Evolutionary conservation across 2,113 vertebrate species (phyloP).

Genomic region (Apeltes quadracus): DNA sequence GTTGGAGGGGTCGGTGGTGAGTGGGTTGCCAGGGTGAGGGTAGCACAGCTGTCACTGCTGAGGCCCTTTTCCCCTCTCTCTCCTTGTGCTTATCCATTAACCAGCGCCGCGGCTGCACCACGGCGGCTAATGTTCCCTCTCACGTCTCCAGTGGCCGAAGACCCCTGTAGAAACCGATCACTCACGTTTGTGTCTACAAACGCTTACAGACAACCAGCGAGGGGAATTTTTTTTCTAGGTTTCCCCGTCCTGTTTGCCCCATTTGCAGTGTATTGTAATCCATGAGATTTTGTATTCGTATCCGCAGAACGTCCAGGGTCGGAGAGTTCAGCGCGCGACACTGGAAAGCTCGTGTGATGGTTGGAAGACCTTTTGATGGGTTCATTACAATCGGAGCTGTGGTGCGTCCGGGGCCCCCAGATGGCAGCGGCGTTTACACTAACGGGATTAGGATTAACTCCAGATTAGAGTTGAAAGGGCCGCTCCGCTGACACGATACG

Average conservation of each 20-base stretch:
- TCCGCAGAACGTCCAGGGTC: slow-evolving; percentile 6
- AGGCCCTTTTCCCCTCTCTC: slow-evolving; percentile 13
- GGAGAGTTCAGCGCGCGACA: slow-evolving; percentile 17
- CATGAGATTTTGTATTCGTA: too few species aligned
- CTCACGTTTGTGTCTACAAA: slow-evolving; percentile 10
- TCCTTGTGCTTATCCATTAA: slow-evolving; percentile 53
- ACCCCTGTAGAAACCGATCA: slow-evolving; percentile 30
- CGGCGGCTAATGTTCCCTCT: slow-evolving; percentile 10
- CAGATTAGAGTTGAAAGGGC: slow-evolving; percentile 72
- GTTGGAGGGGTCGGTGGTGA: not conserved
- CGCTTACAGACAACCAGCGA: not conserved
- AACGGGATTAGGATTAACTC: slow-evolving; percentile 77
- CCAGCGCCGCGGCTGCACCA: slow-evolving; percentile 55
- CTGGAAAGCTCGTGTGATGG: slow-evolving; percentile 16
- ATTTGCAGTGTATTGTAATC: too few species aligned
- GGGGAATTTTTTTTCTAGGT: not conserved
- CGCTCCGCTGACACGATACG: slow-evolving; percentile 45
- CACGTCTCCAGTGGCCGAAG: slow-evolving; percentile 18
- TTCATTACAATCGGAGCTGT: slow-evolving; percentile 62
- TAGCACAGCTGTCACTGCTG: slow-evolving; percentile 20
- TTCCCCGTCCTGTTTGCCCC: too few species aligned
- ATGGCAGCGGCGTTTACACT: slow-evolving; percentile 72
- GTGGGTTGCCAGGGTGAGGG: slow-evolving; percentile 51
- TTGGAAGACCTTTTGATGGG: slow-evolving; percentile 62
- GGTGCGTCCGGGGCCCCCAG: slow-evolving; percentile 67